Base-by-base conservation (phyloP, 2,113 vertebrate genomes). In the Muscicapa adusta region DNA sequence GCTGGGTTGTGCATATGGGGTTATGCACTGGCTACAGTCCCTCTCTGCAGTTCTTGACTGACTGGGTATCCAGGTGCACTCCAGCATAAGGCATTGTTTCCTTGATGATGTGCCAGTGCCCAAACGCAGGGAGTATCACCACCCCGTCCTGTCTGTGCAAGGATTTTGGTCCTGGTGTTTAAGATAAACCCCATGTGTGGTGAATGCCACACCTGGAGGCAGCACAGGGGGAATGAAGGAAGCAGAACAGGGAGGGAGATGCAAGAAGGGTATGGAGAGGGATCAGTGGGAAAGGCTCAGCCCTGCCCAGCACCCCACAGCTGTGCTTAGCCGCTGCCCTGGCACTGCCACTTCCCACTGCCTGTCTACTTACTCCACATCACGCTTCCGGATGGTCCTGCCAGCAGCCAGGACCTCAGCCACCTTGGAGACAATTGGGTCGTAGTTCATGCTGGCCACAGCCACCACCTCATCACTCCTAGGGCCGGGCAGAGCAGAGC, bases 391-490 rank as follows among this genome's bases (percentile, higher is more conserved):
- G 97, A 99, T 99, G 74, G 97, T 95, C 93, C 99, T 99, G 97
- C 99, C 98, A 0, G 99, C 99, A 73, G 98, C 98, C 96, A 99
- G 98, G 82, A 99, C 99, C 95, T 99, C 99, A 3, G 99, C 99
- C 85, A 99, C 99, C 94, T 99, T 98, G 95, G 99, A 99, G 79
- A 99, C 99, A 3, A 99, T 99, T 6, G 99, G 99, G 91, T 99
- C 99, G 2, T 99, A 99, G 98, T 99, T 99, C 99, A 99, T 99
- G 98, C 99, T 99, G 96, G 99, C 98, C 87, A 99, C 99, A 5
- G 99, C 98, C 56, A 99, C 98, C 94, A 99, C 99, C 95, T 99
- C 99, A 9, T 99, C 99, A 5, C 98, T 98, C 98, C 99, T 99
- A 93, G 67, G 56, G 58, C 22, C 88, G 2, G 81, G 80, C 62